Base-by-base conservation (phyloP, 1,140 invertebrate genomes). In the Littorina saxatilis region DNA sequence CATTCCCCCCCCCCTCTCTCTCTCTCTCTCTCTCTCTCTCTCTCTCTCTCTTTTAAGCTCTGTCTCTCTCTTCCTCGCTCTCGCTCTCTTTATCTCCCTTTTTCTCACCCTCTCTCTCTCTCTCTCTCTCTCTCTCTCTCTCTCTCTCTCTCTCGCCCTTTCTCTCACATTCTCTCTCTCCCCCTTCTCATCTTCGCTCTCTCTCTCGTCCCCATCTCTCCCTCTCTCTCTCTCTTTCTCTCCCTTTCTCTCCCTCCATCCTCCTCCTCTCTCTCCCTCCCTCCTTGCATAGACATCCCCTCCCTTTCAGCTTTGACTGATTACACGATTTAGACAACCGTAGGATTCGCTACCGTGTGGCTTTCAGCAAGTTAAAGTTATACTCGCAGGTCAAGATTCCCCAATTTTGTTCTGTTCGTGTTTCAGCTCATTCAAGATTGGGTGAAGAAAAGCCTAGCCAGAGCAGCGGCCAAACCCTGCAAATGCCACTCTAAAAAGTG, bases 181-280 rank as follows among this genome's bases (percentile, higher is more conserved):
- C 5, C 39, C 5, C 68, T 72, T 37, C n/a, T 27, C n/a, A 2
- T 74, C 35, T 29, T 47, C 39, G 3, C 37, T 4, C 43, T 52
- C 39, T 40, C 72, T 17, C 43, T 52, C 23, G 20, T 15, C 35
- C 47, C 37, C 37, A 13, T 77, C n/a, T 50, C 39, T 43, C 32
- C 43, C 68, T 74, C 47, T 74, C 43, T 66, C 37, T 27, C 58
- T 74, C 55, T 66, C 37, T 50, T 43, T 40, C 39, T 81, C 43
- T 50, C 58, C 23, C 63, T 76, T 27, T 50, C 37, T 50, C 40
- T 81, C 68, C n/a, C 37, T 50, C 40, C 32, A 27, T 43, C 37
- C 27, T 23, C 27, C 29, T 27, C 13, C 68, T 27, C 72, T 74
- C 32, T 81, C 37, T 74, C 9, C 63, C 17, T 72, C 32, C 35